Evolutionary conservation across 2,113 vertebrate species (phyloP).

Genomic region (Amphiprion percula): DNA sequence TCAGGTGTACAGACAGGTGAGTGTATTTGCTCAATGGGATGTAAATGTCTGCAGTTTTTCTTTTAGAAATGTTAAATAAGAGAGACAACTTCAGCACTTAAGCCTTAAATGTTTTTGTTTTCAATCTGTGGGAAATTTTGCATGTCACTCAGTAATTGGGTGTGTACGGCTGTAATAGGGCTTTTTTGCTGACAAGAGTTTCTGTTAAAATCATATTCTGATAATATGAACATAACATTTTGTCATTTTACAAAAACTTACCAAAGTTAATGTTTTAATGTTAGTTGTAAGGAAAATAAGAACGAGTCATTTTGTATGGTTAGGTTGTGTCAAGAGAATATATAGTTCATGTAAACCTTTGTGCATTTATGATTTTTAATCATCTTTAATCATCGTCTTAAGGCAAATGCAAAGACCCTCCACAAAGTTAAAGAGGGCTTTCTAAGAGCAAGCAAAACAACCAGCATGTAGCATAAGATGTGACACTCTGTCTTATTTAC

Average conservation of each 20-base stretch:
- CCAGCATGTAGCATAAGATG: conserved; percentile 6
- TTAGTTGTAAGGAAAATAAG: neutral
- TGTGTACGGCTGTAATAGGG: neutral
- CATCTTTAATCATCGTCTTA: neutral
- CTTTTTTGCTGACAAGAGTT: neutral
- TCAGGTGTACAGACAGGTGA: neutral
- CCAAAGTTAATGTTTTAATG: neutral
- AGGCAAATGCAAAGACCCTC: neutral
- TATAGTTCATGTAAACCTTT: neutral
- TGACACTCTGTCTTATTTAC: conserved; percentile 9
- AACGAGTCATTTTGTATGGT: neutral
- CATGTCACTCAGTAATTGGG: neutral
- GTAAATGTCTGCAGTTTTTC: neutral
- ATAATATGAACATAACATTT: too few relatives aligned
- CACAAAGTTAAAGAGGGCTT: neutral
- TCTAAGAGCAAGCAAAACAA: neutral
- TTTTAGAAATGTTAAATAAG: conserved; percentile 15
- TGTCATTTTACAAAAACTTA: neutral
- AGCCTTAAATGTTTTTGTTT: neutral
- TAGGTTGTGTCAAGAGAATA: neutral
- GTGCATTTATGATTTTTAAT: neutral
- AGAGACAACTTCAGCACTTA: neutral
- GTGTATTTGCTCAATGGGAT: neutral
- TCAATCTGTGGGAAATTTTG: conserved; percentile 22
- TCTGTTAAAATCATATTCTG: neutral